Evolutionary conservation across 2,113 vertebrate species (phyloP).

Genomic region (Dermatemys mawii): DNA sequence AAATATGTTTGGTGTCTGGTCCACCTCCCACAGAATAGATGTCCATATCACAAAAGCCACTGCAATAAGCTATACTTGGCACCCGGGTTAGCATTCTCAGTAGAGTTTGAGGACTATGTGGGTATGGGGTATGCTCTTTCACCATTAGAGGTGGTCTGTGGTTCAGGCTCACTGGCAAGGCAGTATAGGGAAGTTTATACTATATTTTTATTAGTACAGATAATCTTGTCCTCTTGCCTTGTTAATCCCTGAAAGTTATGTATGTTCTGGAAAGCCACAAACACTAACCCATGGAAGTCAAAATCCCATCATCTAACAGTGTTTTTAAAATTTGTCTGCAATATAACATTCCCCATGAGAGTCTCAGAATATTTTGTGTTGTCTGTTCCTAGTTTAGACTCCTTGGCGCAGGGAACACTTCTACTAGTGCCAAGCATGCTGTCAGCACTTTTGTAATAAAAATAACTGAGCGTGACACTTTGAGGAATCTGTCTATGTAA

Average conservation of each 20-base stretch:
- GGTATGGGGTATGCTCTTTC: background rate
- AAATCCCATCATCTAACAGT: background rate
- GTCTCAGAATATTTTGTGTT: background rate
- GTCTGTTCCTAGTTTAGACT: too few relatives aligned
- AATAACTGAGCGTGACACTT: background rate
- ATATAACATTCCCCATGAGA: background rate
- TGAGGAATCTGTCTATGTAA: too few relatives aligned
- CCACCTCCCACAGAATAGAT: background rate
- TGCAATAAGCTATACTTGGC: background rate
- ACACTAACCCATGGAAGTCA: background rate
- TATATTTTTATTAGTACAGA: background rate
- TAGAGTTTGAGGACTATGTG: background rate
- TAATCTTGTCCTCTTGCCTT: background rate
- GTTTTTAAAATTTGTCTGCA: background rate
- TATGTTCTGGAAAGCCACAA: background rate
- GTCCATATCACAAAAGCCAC: background rate
- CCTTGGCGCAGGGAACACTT: background rate
- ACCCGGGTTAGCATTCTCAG: background rate
- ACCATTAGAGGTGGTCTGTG: too few relatives aligned
- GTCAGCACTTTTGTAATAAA: background rate
- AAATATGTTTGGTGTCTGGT: background rate
- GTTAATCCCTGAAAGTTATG: too few relatives aligned
- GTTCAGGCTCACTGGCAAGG: too few relatives aligned
- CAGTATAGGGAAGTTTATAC: fast-evolving
- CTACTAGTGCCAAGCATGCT: background rate